Conservation (phyloP, 2,113 vertebrate genomes). For the Salvelinus alpinus region DNA sequence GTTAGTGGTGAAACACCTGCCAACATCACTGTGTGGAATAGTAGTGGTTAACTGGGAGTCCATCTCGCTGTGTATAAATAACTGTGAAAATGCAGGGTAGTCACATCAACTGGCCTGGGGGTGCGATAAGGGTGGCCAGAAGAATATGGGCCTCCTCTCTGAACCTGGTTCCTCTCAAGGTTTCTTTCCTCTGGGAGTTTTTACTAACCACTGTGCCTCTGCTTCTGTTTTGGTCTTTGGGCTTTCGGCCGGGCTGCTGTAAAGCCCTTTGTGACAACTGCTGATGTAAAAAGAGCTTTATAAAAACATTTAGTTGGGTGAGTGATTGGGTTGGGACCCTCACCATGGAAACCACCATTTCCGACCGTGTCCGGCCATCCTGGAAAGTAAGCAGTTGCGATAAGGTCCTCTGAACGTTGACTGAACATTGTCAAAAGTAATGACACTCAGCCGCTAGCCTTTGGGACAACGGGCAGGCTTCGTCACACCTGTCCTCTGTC, state of each 20-base stretch:
- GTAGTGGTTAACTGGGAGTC: neutral
- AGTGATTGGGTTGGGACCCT: neutral
- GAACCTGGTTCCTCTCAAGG: too few species aligned
- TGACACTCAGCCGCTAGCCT: neutral
- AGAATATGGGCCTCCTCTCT: too few species aligned
- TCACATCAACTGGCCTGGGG: neutral
- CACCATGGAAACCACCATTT: neutral
- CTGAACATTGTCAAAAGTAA: neutral
- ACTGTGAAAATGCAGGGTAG: neutral
- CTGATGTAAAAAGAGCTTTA: neutral
- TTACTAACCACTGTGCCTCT: too few species aligned
- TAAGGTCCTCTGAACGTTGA: conserved; percentile 24
- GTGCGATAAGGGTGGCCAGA: neutral
- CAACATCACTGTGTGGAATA: neutral
- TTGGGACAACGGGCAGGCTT: conserved; percentile 15
- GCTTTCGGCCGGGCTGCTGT: too few species aligned
- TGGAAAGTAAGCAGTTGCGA: conserved; percentile 10
- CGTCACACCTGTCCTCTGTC: conserved; percentile 61
- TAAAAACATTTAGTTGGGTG: too few species aligned
- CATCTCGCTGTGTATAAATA: neutral
- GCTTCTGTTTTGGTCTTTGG: too few species aligned
- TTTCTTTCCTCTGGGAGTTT: too few species aligned
- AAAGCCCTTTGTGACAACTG: too few species aligned
- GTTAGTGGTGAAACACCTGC: neutral
- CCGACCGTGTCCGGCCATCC: neutral